Evolutionary conservation across 2,888 invertebrate genomes (phyloP).

Genomic region (Pachliopta kotzebuea): DNA sequence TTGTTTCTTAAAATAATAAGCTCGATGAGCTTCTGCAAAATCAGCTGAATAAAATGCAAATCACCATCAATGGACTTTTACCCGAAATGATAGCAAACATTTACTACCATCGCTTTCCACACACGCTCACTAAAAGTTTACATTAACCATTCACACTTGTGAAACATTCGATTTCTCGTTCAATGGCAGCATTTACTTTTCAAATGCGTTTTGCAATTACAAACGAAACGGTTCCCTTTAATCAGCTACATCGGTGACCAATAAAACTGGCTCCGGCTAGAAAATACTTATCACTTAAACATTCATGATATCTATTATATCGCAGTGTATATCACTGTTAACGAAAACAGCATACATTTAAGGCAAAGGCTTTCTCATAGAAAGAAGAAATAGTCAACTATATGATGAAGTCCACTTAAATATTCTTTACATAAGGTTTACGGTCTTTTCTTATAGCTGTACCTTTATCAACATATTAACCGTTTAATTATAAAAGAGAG

Average conservation of each 20-base stretch:
- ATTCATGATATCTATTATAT: constrained; percentile 48
- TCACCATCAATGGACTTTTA: background rate
- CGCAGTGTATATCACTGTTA: constrained; percentile 47
- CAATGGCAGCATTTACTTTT: constrained; percentile 17
- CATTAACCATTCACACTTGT: background rate
- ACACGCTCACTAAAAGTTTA: constrained; percentile 6
- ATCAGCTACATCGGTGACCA: constrained; percentile 17
- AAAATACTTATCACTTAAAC: constrained; percentile 50
- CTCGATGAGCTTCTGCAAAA: too few relatives aligned
- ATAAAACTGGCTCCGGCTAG: constrained; percentile 34
- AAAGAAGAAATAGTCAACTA: constrained; percentile 35
- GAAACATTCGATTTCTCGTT: background rate
- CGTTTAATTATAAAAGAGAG: background rate
- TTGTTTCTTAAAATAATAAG: too few relatives aligned
- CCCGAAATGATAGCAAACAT: constrained; percentile 20
- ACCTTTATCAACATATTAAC: background rate
- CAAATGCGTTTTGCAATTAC: constrained; percentile 20
- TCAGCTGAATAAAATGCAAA: background rate
- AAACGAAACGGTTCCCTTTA: constrained; percentile 24
- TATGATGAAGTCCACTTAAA: background rate
- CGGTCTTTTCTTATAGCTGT: background rate
- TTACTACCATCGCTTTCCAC: constrained; percentile 22
- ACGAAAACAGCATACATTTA: constrained; percentile 49
- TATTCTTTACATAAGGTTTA: background rate
- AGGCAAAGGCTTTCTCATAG: constrained; percentile 52